Percentiles rank a stretch among this genome's conserved stretches.
Conservation (phyloP, 2,888 invertebrate species). For the Microdon myrmicae region DNA sequence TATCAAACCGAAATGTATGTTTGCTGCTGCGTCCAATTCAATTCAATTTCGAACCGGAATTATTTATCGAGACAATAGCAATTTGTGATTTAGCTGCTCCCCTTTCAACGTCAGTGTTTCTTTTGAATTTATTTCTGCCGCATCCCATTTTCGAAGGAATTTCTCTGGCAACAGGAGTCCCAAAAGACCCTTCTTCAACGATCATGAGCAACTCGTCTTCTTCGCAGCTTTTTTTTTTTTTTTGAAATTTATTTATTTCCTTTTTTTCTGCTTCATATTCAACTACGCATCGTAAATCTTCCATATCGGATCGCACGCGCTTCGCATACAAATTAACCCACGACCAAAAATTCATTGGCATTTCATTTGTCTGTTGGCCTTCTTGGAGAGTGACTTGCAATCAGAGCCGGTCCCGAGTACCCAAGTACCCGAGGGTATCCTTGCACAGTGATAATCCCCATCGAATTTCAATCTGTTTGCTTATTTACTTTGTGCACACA, state of each 20-base stretch:
- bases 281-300: slow-evolving; percentile 49
- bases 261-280: not conserved
- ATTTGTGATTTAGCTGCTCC: slow-evolving; percentile 47
- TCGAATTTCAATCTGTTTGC: slow-evolving; percentile 23
- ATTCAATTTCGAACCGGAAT: slow-evolving; percentile 20
- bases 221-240: slow-evolving; percentile 8
- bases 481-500: slow-evolving; percentile 27
- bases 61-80: slow-evolving; percentile 40
- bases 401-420: not conserved
- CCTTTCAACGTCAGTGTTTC: slow-evolving; percentile 37
- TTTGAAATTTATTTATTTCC: not conserved
- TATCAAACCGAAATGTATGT: too few relatives aligned
- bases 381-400: not conserved
- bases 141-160: slow-evolving; percentile 33
- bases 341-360: slow-evolving; percentile 47
- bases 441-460: not conserved
- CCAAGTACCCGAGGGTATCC: not conserved
- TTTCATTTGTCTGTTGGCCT: slow-evolving; percentile 36
- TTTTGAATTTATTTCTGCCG: slow-evolving; percentile 22
- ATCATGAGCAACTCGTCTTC: not conserved
- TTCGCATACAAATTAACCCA: slow-evolving; percentile 48
- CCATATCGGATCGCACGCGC: slow-evolving; percentile 50
- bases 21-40: too few relatives aligned
- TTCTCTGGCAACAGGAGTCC: slow-evolving; percentile 39
- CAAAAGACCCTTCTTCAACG: slow-evolving; percentile 32